phyloP scores from a whole-genome alignment of 2,888 invertebrate species.

The Eristalis intricaria region DNA sequence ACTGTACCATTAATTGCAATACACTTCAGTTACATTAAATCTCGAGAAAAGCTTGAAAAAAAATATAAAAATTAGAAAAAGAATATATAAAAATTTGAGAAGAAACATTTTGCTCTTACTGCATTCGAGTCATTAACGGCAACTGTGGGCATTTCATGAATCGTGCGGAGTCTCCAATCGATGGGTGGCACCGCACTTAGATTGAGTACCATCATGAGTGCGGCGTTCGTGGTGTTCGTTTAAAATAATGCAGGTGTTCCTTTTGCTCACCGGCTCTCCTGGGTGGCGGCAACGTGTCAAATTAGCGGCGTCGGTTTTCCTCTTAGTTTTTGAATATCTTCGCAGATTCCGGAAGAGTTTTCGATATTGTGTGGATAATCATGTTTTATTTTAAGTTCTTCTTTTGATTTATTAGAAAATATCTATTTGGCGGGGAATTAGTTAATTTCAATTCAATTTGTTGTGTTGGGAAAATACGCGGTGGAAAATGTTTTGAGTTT shows the following conservation, averaged over 20 bases:
- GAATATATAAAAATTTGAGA: neutral
- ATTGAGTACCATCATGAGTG: slow-evolving; percentile 72
- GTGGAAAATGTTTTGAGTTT: neutral
- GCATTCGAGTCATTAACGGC: slow-evolving; percentile 72
- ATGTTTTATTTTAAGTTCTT: neutral
- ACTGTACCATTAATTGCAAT: slow-evolving; percentile 16
- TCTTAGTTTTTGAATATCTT: neutral
- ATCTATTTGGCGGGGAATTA: neutral
- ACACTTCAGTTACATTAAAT: slow-evolving; percentile 7
- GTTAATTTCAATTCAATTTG: neutral
- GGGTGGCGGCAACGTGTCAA: neutral
- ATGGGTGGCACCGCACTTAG: slow-evolving; percentile 69
- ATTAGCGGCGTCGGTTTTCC: neutral
- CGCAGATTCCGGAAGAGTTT: neutral
- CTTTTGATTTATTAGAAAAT: neutral
- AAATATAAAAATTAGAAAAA: too few species aligned
- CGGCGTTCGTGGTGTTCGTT: neutral
- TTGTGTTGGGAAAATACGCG: neutral
- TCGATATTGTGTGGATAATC: neutral
- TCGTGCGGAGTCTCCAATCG: slow-evolving; percentile 69
- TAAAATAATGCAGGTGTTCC: slow-evolving; percentile 1
- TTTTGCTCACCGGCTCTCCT: neutral
- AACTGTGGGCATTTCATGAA: slow-evolving; percentile 72
- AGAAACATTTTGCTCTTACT: slow-evolving; percentile 59
- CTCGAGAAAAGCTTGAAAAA: neutral